These are phyloP conservation scores for Timema cristinae DNA, from an alignment of 2,888 invertebrate genomes.

Conservation along the genomic window DNA sequence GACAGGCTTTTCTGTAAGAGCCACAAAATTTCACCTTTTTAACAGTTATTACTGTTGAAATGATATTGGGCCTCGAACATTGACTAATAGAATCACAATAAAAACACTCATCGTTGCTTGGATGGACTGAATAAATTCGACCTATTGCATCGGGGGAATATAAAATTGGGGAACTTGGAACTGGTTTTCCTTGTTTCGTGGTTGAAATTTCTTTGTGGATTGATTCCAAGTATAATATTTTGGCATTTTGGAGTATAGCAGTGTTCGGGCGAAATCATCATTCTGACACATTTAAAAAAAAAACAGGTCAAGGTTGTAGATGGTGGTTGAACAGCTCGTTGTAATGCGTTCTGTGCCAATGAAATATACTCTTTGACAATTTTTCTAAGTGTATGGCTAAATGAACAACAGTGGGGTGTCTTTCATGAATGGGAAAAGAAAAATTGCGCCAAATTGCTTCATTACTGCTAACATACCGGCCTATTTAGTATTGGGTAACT, in stretches of 20 bases:
- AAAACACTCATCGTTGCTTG: slow-evolving; percentile 38
- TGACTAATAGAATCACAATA: slow-evolving; percentile 38
- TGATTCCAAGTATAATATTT: slow-evolving; percentile 29
- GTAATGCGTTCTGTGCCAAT: neutral
- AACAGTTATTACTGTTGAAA: no score
- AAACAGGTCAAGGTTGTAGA: slow-evolving; percentile 33
- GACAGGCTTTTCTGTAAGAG: no score
- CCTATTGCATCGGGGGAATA: no score
- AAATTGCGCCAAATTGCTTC: slow-evolving; percentile 41
- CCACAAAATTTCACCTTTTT: slow-evolving; percentile 39
- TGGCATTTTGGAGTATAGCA: slow-evolving; percentile 22
- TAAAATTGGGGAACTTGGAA: no score
- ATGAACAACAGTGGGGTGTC: no score
- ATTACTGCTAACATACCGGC: slow-evolving; percentile 39
- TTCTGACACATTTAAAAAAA: slow-evolving; percentile 34
- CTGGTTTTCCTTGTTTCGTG: no score
- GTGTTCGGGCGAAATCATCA: slow-evolving; percentile 34
- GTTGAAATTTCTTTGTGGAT: no score
- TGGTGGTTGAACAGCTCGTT: neutral
- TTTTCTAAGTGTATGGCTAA: no score
- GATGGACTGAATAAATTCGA: no score
- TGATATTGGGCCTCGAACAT: slow-evolving; percentile 41
- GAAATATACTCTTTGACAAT: no score
- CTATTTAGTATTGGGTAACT: slow-evolving; percentile 29
- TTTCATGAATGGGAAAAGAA: slow-evolving; percentile 33